Base-by-base conservation (phyloP, 2,113 vertebrate genomes). In the Micromys minutus region DNA sequence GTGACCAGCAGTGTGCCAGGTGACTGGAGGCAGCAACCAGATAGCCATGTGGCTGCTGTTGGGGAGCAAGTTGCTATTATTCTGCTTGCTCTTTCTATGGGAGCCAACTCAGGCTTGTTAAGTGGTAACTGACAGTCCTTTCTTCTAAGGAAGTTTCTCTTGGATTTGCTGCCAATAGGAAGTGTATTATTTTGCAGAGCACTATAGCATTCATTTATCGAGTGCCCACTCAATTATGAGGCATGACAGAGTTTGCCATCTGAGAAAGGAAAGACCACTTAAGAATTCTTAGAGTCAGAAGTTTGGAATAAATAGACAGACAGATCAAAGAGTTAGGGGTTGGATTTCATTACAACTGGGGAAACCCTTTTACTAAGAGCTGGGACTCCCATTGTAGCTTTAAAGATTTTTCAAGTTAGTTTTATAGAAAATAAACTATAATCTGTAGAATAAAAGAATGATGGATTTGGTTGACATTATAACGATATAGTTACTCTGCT, bases 181-280 rank as follows among this genome's bases (percentile, higher is more conserved):
- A 96, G 96, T 93, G 93, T 89, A 93, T 97, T 97, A 93, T 96
- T 93, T 91, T 93, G 90, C 85, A 61, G n/a, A 88, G 93, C 63
- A 85, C 95, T 90, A 61, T 77, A 92, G 83, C 95, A 92, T 92
- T 98, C 95, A 97, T 97, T 97, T 97, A 96, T 92, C 47, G 75
- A 97, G 96, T 97, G 95, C 93, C 95, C 96, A 96, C 94, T 98
- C 93, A 93, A 97, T 98, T 97, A 96, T 95, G 87, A 97, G 91
- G 96, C 94, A 95, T 63, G 92, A 85, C 96, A 94, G 93, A 95
- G 90, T 97, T 96, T 95, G 96, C 96, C 71, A 59, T 96, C 94
- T 93, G 71, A 95, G 93, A 95, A 83, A 95, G 95, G 89, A 96
- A 95, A 91, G 93, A 93, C 95, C 95, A 84, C 93, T 97, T 97